phyloP scores from a whole-genome alignment of 2,888 invertebrate species.

The Endomychus coccineus region DNA sequence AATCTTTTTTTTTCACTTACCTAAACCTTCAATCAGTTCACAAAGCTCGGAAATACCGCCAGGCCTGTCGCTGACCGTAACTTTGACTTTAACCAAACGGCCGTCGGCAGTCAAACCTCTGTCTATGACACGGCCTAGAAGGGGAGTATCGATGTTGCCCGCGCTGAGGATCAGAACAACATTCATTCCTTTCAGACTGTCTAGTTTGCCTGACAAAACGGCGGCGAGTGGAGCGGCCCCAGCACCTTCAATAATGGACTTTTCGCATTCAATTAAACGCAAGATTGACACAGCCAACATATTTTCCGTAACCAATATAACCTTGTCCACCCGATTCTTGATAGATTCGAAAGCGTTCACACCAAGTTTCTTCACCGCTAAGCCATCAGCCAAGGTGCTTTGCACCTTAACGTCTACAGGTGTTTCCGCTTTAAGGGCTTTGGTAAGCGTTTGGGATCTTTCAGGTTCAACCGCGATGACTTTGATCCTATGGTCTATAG shows the following conservation, averaged over 20 bases:
- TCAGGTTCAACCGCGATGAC: constrained; percentile 83
- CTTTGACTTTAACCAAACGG: constrained; percentile 60
- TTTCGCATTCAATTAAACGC: constrained; percentile 72
- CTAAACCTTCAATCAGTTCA: constrained; percentile 38
- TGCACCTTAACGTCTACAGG: constrained; percentile 60
- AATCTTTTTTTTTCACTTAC: too few species aligned
- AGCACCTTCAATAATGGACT: constrained; percentile 87
- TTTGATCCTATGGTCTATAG: constrained; percentile 65
- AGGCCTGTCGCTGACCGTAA: constrained; percentile 67
- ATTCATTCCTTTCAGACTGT: constrained; percentile 76
- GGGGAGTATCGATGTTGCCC: constrained; percentile 83
- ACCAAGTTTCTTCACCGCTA: constrained; percentile 83
- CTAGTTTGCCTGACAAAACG: constrained; percentile 69
- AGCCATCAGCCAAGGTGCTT: constrained; percentile 79
- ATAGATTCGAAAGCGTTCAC: constrained; percentile 77
- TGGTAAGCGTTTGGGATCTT: constrained; percentile 71
- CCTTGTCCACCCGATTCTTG: constrained; percentile 64
- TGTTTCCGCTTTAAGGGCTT: constrained; percentile 60
- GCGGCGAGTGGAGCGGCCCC: constrained; percentile 83
- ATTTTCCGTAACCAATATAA: constrained; percentile 62
- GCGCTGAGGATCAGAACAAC: constrained; percentile 75
- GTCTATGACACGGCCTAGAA: constrained; percentile 74
- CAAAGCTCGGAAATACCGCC: constrained; percentile 71
- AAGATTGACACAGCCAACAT: constrained; percentile 78
- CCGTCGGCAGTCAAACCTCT: constrained; percentile 78